These are phyloP conservation scores for Synergus japonicus DNA, from an alignment of 2,888 invertebrate species.

Conservation along the genomic window DNA sequence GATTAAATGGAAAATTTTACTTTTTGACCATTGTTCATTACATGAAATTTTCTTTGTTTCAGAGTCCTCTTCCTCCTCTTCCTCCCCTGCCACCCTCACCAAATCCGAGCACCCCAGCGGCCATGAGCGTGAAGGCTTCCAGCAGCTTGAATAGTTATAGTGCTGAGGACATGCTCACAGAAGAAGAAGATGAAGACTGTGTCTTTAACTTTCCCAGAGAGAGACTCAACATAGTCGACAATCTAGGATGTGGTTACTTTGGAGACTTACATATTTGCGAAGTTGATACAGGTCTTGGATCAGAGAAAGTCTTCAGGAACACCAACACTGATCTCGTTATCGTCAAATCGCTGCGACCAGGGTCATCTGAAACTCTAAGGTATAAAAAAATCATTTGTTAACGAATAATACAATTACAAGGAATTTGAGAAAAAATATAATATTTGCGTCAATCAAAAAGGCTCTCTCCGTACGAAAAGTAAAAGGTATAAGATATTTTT, in stretches of 20 bases:
- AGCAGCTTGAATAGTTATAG: conserved; percentile 76
- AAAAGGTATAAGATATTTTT: not conserved
- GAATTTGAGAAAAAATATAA: too few relatives aligned
- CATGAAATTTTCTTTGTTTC: conserved; percentile 48
- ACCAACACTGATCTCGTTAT: conserved; percentile 81
- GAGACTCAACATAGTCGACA: conserved; percentile 86
- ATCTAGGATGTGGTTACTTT: conserved; percentile 87
- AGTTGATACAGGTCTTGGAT: conserved; percentile 77
- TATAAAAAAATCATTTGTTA: too few relatives aligned
- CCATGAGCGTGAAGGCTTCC: conserved; percentile 75
- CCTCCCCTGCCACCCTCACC: conserved; percentile 77
- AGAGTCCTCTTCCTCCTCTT: conserved; percentile 75
- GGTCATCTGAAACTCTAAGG: conserved; percentile 79
- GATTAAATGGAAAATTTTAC: not conserved
- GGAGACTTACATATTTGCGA: conserved; percentile 86
- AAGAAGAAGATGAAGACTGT: conserved; percentile 77
- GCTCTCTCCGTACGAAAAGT: not conserved
- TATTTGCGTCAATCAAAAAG: too few relatives aligned
- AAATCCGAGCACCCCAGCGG: conserved; percentile 75
- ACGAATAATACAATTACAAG: too few relatives aligned
- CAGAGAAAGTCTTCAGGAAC: conserved; percentile 72
- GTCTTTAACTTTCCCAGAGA: conserved; percentile 84
- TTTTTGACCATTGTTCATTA: not conserved
- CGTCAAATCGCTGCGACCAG: conserved; percentile 85
- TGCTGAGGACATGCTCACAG: conserved; percentile 78